phyloP scores from a whole-genome alignment of 1,140 invertebrate species.

The Cylas formicarius region DNA sequence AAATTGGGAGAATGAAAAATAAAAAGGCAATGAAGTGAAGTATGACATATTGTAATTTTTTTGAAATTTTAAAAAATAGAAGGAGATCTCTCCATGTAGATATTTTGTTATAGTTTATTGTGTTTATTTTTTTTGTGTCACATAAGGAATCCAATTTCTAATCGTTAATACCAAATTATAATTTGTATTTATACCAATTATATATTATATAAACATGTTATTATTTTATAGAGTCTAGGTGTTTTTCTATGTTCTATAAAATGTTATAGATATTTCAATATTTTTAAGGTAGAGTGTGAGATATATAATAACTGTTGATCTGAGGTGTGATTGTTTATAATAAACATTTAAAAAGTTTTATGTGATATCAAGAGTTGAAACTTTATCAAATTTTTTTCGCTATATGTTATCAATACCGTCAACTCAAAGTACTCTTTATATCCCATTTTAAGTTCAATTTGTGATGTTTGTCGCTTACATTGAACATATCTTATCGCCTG shows the following conservation, averaged over 20 bases:
- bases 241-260: constrained; percentile 4
- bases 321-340: background rate
- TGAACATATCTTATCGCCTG: too few relatives aligned
- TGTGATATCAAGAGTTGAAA: background rate
- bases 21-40: background rate
- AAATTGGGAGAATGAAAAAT: constrained; percentile 6
- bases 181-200: too few relatives aligned
- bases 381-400: too few relatives aligned
- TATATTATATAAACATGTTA: too few relatives aligned
- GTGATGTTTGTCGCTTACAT: too few relatives aligned
- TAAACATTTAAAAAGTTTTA: constrained; percentile 2
- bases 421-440: too few relatives aligned
- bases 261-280: constrained; percentile 2
- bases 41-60: background rate
- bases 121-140: background rate
- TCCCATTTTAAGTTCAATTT: too few relatives aligned
- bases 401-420: too few relatives aligned
- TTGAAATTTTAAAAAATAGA: background rate
- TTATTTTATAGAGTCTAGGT: constrained; percentile 9
- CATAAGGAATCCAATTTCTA: constrained; percentile 10
- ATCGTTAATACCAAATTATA: constrained; percentile 20
- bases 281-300: constrained; percentile 1
- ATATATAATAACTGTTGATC: constrained; percentile 3
- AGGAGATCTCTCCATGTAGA: background rate
- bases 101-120: background rate